Percentiles rank a stretch among this genome's conserved stretches.
Conservation (phyloP, 2,888 invertebrate species). For the Belgica antarctica region DNA sequence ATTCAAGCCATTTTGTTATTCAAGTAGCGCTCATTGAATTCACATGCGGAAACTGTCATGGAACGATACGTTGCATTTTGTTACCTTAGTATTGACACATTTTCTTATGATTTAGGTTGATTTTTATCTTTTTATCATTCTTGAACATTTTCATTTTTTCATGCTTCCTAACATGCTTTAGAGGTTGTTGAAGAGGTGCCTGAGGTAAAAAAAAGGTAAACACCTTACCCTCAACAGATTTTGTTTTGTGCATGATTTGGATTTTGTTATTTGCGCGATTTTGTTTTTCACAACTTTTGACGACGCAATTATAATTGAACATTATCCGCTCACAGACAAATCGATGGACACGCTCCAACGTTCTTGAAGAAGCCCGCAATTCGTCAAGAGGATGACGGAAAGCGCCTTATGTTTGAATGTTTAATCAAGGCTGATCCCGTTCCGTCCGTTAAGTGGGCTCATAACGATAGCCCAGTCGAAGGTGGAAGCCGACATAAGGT, state of each 20-base stretch:
- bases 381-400: constrained; percentile 94
- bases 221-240: background rate
- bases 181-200: constrained; percentile 33
- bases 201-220: constrained; percentile 31
- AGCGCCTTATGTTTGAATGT: constrained; percentile 89
- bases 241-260: constrained; percentile 27
- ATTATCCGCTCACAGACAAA: too few species aligned
- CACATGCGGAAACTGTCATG: too few species aligned
- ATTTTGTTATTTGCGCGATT: background rate
- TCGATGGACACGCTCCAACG: constrained; percentile 95
- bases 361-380: constrained; percentile 97
- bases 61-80: too few species aligned
- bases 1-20: background rate
- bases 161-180: constrained; percentile 29
- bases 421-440: constrained; percentile 90
- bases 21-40: too few species aligned
- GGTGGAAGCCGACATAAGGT: constrained; percentile 86
- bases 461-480: constrained; percentile 77
- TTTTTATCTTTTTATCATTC: background rate
- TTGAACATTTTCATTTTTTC: constrained; percentile 6
- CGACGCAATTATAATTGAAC: background rate
- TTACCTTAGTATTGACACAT: too few species aligned
- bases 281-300: background rate
- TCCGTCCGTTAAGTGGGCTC: constrained; percentile 86
- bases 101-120: background rate